A percentile compares a stretch with the other conserved stretches of the same genome.
phyloP scores from a whole-genome alignment of 2,797 vertebrate species.

The Scolopax bukidnonensis region DNA sequence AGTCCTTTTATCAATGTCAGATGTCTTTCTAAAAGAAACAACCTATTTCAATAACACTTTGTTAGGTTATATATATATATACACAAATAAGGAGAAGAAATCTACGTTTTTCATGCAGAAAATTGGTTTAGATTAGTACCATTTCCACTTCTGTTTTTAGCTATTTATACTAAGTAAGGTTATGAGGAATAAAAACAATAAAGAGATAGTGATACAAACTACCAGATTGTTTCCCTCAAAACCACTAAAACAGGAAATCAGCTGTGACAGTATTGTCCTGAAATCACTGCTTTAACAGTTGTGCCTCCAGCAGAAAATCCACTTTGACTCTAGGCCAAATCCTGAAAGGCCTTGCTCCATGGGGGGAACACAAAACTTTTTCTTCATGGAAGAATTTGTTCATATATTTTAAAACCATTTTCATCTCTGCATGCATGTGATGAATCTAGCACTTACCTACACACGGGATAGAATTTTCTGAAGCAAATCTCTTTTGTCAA shows the following conservation, averaged over 20 bases:
- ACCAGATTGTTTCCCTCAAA: background rate
- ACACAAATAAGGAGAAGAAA: conserved; percentile 7
- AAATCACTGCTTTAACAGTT: background rate
- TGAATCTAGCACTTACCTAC: conserved; percentile 35
- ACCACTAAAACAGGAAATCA: background rate
- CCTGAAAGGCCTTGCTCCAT: background rate
- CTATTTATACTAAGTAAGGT: background rate
- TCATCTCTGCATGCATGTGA: background rate
- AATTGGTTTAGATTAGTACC: background rate
- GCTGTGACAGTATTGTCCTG: background rate
- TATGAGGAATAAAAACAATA: background rate
- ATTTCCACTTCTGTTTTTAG: conserved; percentile 14
- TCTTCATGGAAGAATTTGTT: background rate
- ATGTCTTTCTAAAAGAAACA: conserved; percentile 28
- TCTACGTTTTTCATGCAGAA: background rate
- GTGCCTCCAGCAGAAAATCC: background rate
- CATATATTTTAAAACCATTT: background rate
- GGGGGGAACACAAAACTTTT: background rate
- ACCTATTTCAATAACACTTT: conserved; percentile 7
- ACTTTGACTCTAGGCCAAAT: background rate
- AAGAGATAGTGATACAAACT: background rate
- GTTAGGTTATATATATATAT: background rate
- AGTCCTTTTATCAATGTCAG: conserved; percentile 52
- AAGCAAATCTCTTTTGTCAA: conserved; percentile 53
- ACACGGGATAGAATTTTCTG: background rate